Percentiles rank a stretch among this genome's conserved stretches.
Evolutionary conservation across 2,888 invertebrate genomes (phyloP).

Genomic region (Athrips mouffetella): DNA sequence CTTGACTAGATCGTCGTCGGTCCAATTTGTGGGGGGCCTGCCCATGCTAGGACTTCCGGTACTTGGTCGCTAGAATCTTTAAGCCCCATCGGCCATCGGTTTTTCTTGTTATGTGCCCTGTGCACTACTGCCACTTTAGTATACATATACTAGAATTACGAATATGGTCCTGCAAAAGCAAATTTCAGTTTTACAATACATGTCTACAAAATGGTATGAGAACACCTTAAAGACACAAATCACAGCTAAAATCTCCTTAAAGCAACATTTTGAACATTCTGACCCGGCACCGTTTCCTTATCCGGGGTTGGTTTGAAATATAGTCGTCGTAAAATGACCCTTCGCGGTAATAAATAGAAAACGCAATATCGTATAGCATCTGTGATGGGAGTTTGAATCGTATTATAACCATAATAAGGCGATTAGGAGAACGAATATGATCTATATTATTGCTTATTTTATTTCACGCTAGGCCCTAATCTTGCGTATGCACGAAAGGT

Average conservation of each 20-base stretch:
- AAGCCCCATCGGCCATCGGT: no score
- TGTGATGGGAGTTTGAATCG: conserved; percentile 12
- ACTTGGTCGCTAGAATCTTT: no score
- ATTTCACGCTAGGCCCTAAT: background rate
- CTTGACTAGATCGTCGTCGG: no score
- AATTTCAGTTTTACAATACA: no score
- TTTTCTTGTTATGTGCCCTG: no score
- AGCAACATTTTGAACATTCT: conserved; percentile 9
- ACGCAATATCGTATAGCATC: conserved; percentile 13
- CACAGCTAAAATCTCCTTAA: conserved; percentile 1
- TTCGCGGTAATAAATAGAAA: conserved; percentile 11
- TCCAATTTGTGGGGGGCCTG: no score
- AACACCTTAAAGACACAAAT: no score
- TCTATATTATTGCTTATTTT: background rate
- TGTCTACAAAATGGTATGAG: no score
- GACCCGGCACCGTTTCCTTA: background rate
- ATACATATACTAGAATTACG: no score
- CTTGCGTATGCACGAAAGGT: background rate
- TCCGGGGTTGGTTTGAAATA: conserved; percentile 6
- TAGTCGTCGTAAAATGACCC: conserved; percentile 13
- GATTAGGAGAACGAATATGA: background rate
- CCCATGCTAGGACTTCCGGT: no score
- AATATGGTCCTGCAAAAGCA: no score
- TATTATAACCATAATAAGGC: conserved; percentile 2
- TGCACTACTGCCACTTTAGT: no score